phyloP scores from a whole-genome alignment of 2,797 vertebrate genomes.

The Gouania willdenowi region DNA sequence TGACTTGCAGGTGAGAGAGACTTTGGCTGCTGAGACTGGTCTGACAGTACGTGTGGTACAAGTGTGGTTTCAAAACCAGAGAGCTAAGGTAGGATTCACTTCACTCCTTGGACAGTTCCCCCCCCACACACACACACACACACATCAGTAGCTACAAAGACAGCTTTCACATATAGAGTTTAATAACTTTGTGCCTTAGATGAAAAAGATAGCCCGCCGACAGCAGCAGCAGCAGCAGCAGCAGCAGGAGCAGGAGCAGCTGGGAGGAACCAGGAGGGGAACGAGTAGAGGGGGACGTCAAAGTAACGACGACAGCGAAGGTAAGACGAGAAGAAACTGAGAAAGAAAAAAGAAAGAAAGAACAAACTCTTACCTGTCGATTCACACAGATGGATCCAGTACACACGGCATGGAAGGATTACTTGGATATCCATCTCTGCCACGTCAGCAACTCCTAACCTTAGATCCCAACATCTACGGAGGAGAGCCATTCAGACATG shows the following conservation, averaged over 20 bases:
- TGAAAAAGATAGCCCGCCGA: slow-evolving; percentile 90
- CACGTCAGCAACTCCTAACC: slow-evolving; percentile 83
- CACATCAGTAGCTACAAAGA: no score
- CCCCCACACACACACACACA: not conserved
- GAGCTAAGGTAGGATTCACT: slow-evolving; percentile 82
- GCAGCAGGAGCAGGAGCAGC: slow-evolving; percentile 86
- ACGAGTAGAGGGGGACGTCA: slow-evolving; percentile 79
- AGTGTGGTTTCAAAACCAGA: slow-evolving; percentile 93
- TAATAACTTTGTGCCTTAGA: slow-evolving; percentile 65
- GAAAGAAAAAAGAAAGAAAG: not conserved
- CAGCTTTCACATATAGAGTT: no score
- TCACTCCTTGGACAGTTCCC: not conserved
- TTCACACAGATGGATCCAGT: slow-evolving; percentile 76
- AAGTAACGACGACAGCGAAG: slow-evolving; percentile 87
- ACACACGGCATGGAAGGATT: slow-evolving; percentile 85
- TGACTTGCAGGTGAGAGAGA: slow-evolving; percentile 82
- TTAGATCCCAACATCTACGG: slow-evolving; percentile 84
- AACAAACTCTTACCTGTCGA: not conserved
- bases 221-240: slow-evolving; percentile 86
- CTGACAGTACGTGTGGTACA: slow-evolving; percentile 88
- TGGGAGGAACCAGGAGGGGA: slow-evolving; percentile 78
- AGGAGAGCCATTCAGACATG: slow-evolving; percentile 83
- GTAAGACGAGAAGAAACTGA: slow-evolving; percentile 41
- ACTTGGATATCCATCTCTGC: slow-evolving; percentile 81
- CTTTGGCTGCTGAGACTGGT: slow-evolving; percentile 87